Conservation (phyloP, 2,888 invertebrate genomes). For the Drosophila melanosoma region DNA sequence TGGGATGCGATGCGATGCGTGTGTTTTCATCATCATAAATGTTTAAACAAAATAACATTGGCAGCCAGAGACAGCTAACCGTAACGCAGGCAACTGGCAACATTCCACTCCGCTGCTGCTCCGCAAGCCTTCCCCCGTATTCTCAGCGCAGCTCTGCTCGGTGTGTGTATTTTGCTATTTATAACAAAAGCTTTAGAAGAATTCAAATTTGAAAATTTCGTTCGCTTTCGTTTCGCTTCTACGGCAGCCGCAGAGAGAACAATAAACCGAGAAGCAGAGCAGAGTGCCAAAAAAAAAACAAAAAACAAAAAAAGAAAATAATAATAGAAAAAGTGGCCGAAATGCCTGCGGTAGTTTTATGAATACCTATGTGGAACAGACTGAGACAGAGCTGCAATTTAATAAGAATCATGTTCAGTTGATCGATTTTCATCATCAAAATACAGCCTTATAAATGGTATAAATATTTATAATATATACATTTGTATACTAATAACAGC, state of each 20-base stretch:
- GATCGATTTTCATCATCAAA: slow-evolving; percentile 14
- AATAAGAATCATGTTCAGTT: slow-evolving; percentile 11
- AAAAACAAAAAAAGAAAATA: slow-evolving; percentile 11
- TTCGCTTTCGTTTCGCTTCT: slow-evolving; percentile 52
- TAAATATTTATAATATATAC: slow-evolving; percentile 3
- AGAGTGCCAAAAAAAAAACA: slow-evolving; percentile 37
- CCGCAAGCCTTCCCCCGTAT: slow-evolving; percentile 1
- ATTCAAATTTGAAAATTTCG: slow-evolving; percentile 57
- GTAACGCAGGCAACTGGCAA: slow-evolving; percentile 34
- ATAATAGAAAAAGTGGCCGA: slow-evolving; percentile 30
- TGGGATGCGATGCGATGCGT: slow-evolving; percentile 36
- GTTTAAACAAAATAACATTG: slow-evolving; percentile 80
- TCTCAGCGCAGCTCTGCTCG: slow-evolving; percentile 47
- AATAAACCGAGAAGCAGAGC: slow-evolving; percentile 57
- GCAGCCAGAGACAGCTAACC: slow-evolving; percentile 54
- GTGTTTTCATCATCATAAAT: slow-evolving; percentile 76
- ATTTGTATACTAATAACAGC: neutral
- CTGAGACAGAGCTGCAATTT: slow-evolving; percentile 33
- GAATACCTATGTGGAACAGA: slow-evolving; percentile 31
- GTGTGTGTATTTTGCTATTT: slow-evolving; percentile 81
- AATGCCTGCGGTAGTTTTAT: slow-evolving; percentile 63
- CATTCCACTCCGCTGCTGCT: slow-evolving; percentile 2
- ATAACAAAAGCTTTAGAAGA: slow-evolving; percentile 82
- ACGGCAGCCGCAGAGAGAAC: slow-evolving; percentile 70
- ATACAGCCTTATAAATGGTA: slow-evolving; percentile 2